phyloP scores from a whole-genome alignment of 2,113 vertebrate species.

The Bucco capensis region DNA sequence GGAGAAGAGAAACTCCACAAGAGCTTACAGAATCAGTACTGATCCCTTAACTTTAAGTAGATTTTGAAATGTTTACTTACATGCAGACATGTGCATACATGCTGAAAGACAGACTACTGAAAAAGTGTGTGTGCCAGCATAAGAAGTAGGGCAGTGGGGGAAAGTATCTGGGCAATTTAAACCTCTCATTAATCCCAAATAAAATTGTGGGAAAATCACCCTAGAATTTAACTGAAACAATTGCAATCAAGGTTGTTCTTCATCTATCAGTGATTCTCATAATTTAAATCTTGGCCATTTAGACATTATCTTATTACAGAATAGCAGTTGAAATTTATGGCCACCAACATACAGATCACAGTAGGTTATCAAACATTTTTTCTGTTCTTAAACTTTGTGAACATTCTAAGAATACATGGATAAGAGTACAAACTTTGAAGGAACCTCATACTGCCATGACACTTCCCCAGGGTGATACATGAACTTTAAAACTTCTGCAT shows the following conservation, averaged over 20 bases:
- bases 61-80: not conserved
- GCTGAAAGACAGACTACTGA: not conserved
- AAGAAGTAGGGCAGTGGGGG: no score
- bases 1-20: not conserved
- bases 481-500: not conserved
- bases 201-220: not conserved
- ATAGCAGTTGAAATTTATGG: not conserved
- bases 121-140: not conserved
- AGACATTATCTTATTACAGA: not conserved
- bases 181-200: not conserved
- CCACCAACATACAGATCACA: not conserved
- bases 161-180: not conserved
- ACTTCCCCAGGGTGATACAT: not conserved
- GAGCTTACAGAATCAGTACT: not conserved
- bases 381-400: not conserved
- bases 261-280: not conserved
- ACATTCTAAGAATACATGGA: not conserved
- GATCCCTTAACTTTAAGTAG: not conserved
- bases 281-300: not conserved
- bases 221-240: not conserved
- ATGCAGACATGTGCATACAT: accelerated
- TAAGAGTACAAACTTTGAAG: not conserved
- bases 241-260: not conserved
- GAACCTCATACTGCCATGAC: not conserved
- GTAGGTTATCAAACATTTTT: not conserved